phyloP scores from a whole-genome alignment of 2,113 vertebrate genomes.

The Epinephelus fuscoguttatus region DNA sequence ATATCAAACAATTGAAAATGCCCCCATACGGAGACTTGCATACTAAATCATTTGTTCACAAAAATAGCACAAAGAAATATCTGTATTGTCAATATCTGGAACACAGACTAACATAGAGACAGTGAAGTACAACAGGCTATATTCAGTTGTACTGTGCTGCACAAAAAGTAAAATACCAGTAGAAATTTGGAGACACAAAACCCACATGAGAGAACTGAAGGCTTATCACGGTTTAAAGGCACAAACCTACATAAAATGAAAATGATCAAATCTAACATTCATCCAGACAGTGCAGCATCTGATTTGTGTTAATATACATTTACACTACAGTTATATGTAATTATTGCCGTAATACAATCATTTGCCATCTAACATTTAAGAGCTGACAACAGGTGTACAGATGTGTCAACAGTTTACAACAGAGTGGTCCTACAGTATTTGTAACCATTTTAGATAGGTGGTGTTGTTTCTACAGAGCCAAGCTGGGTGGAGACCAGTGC shows the following conservation, averaged over 20 bases:
- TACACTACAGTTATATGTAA: slow-evolving; percentile 18
- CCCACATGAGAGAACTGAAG: slow-evolving; percentile 27
- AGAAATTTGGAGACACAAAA: slow-evolving; percentile 39
- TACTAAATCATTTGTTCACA: slow-evolving; percentile 33
- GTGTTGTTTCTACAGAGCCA: slow-evolving; percentile 30
- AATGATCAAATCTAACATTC: slow-evolving; percentile 16
- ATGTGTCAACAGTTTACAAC: slow-evolving; percentile 15
- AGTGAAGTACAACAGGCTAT: slow-evolving; percentile 11
- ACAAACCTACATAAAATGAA: slow-evolving; percentile 54
- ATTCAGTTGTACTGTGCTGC: slow-evolving; percentile 43
- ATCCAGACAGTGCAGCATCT: slow-evolving; percentile 37
- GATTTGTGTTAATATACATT: slow-evolving; percentile 26
- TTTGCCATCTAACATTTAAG: slow-evolving; percentile 51
- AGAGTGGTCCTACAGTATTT: neutral
- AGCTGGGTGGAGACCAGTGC: neutral
- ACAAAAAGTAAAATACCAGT: slow-evolving; percentile 9
- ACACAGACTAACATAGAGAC: slow-evolving; percentile 20
- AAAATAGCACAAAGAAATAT: slow-evolving; percentile 41
- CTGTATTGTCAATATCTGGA: slow-evolving; percentile 12
- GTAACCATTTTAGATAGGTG: neutral
- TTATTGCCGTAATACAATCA: slow-evolving; percentile 60
- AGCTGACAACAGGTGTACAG: slow-evolving; percentile 46
- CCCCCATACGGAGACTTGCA: slow-evolving; percentile 19
- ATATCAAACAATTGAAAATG: slow-evolving; percentile 48
- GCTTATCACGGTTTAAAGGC: slow-evolving; percentile 64